These are phyloP conservation scores for Linnaemya vulpina DNA, from an alignment of 2,888 invertebrate species.

Conservation along the genomic window DNA sequence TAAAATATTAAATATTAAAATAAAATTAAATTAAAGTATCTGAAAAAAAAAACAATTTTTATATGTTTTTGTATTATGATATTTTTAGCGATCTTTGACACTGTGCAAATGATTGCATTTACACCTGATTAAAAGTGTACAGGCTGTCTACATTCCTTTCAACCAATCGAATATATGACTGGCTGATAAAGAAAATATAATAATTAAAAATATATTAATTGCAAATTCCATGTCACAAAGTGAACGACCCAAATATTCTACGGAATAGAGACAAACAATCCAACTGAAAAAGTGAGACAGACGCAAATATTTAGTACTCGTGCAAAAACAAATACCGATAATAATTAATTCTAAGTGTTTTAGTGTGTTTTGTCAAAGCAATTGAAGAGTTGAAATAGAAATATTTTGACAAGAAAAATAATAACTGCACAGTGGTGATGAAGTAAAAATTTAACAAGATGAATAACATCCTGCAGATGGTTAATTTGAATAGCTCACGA, in stretches of 20 bases:
- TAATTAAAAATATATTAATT: conserved; percentile 17
- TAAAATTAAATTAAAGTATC: no score
- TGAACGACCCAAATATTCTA: conserved; percentile 32
- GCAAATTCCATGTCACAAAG: conserved; percentile 26
- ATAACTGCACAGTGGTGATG: neutral
- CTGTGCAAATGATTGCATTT: conserved; percentile 21
- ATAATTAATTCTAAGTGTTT: neutral
- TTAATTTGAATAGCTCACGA: no score
- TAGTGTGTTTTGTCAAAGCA: neutral
- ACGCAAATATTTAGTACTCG: neutral
- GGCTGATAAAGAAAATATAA: neutral
- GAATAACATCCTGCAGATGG: neutral
- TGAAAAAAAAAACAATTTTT: no score
- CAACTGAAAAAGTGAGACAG: conserved; percentile 44
- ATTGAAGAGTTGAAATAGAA: neutral
- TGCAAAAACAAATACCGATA: neutral
- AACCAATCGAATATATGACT: conserved; percentile 5
- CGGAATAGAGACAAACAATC: neutral
- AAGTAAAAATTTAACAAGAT: neutral
- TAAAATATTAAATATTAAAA: no score
- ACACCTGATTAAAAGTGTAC: conserved; percentile 42
- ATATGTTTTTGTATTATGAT: neutral
- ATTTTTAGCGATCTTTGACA: neutral
- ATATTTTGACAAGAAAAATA: neutral
- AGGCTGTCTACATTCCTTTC: conserved; percentile 20